phyloP scores from a whole-genome alignment of 2,797 vertebrate species.

The Macropodus opercularis region DNA sequence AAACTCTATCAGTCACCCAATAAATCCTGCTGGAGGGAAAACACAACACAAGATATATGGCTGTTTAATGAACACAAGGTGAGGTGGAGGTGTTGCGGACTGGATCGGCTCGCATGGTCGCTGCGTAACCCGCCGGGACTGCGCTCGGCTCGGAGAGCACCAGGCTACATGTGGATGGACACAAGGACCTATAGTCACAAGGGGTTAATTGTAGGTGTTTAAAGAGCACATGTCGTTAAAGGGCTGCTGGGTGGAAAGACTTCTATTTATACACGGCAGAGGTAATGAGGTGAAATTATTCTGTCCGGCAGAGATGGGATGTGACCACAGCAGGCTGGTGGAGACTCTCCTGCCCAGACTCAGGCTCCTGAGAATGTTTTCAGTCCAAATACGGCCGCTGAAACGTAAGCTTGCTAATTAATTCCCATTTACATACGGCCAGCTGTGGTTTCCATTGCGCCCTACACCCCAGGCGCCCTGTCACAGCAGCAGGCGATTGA shows the following conservation, averaged over 20 bases:
- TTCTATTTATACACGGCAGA: conserved; percentile 80
- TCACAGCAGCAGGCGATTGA: conserved; percentile 69
- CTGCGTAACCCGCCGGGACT: conserved; percentile 54
- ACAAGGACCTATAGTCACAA: conserved; percentile 80
- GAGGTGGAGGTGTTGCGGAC: conserved; percentile 62
- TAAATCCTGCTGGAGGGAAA: conserved; percentile 78
- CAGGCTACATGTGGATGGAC: conserved; percentile 63
- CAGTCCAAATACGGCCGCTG: conserved; percentile 77
- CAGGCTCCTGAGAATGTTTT: conserved; percentile 78
- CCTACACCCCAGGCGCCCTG: conserved; percentile 61
- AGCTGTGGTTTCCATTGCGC: conserved; percentile 73
- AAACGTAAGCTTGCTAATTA: conserved; percentile 79
- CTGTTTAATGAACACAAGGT: conserved; percentile 71
- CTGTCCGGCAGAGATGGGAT: conserved; percentile 79
- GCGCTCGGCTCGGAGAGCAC: conserved; percentile 36
- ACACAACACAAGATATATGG: conserved; percentile 72
- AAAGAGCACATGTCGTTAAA: conserved; percentile 81
- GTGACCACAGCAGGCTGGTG: conserved; percentile 71
- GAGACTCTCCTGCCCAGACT: conserved; percentile 66
- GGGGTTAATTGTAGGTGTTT: conserved; percentile 85
- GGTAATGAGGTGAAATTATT: conserved; percentile 85
- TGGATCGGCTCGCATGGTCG: conserved; percentile 56
- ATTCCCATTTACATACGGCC: conserved; percentile 82
- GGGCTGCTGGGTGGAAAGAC: conserved; percentile 75
- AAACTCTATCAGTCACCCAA: conserved; percentile 80